Evolutionary conservation across 2,113 vertebrate species (phyloP).

Genomic region (Hydrochoerus hydrochaeris): DNA sequence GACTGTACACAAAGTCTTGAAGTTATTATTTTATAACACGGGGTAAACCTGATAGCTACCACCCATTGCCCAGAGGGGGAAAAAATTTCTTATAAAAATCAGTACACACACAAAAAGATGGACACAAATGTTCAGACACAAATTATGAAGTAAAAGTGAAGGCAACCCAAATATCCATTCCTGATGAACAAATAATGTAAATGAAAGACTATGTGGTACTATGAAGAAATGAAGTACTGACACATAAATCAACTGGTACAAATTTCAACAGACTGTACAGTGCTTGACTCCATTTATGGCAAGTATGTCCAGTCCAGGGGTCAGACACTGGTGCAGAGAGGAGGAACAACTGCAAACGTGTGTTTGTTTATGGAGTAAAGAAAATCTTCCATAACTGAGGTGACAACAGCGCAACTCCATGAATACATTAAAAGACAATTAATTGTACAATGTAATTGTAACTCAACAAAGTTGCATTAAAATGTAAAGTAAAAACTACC

Average conservation of each 20-base stretch:
- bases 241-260: background rate
- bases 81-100: slow-evolving; percentile 39
- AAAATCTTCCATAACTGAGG: slow-evolving; percentile 37
- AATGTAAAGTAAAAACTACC: slow-evolving; percentile 48
- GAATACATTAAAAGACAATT: background rate
- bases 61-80: background rate
- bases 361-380: background rate
- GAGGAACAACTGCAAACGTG: background rate
- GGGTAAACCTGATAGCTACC: background rate
- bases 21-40: slow-evolving; percentile 13
- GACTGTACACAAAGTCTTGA: background rate
- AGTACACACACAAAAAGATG: slow-evolving; percentile 5
- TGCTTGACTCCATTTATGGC: background rate
- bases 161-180: background rate
- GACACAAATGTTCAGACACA: background rate
- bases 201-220: background rate
- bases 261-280: background rate
- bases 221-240: background rate
- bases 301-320: background rate
- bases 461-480: slow-evolving; percentile 17
- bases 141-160: background rate
- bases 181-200: background rate
- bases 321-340: background rate
- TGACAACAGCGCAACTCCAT: background rate
- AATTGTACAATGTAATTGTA: background rate